These are phyloP conservation scores for Drosophila imparisetae DNA, from an alignment of 2,888 invertebrate genomes.

Conservation along the genomic window DNA sequence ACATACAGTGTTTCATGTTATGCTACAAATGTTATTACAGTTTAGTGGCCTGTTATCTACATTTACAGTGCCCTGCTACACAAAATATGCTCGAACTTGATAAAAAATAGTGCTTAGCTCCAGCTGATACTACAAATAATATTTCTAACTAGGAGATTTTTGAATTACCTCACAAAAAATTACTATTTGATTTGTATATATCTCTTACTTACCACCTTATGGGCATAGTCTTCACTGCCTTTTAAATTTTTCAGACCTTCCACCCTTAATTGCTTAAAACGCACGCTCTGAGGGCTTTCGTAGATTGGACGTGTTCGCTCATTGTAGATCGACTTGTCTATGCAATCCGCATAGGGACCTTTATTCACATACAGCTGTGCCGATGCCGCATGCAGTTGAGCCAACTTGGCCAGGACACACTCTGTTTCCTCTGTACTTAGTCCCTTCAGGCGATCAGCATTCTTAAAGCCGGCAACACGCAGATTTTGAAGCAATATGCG, in stretches of 20 bases:
- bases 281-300: neutral
- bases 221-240: constrained; percentile 32
- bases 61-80: neutral
- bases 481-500: constrained; percentile 78
- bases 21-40: neutral
- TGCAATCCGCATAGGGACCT: constrained; percentile 47
- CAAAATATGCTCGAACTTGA: neutral
- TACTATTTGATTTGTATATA: neutral
- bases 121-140: neutral
- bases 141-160: neutral
- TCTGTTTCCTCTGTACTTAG: constrained; percentile 72
- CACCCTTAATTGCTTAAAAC: neutral
- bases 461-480: constrained; percentile 62
- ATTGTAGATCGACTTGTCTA: constrained; percentile 32
- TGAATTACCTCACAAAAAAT: neutral
- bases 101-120: neutral
- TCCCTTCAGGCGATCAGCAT: constrained; percentile 74
- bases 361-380: constrained; percentile 65
- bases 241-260: constrained; percentile 12
- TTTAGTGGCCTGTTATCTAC: neutral
- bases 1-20: neutral
- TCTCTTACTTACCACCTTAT: constrained; percentile 40
- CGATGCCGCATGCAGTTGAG: constrained; percentile 82
- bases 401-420: constrained; percentile 71
- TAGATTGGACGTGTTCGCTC: constrained; percentile 15